A percentile compares a stretch with the other conserved stretches of the same genome.
These are phyloP conservation scores for Resseliella maxima DNA, from an alignment of 2,888 invertebrate genomes.

Conservation along the genomic window DNA sequence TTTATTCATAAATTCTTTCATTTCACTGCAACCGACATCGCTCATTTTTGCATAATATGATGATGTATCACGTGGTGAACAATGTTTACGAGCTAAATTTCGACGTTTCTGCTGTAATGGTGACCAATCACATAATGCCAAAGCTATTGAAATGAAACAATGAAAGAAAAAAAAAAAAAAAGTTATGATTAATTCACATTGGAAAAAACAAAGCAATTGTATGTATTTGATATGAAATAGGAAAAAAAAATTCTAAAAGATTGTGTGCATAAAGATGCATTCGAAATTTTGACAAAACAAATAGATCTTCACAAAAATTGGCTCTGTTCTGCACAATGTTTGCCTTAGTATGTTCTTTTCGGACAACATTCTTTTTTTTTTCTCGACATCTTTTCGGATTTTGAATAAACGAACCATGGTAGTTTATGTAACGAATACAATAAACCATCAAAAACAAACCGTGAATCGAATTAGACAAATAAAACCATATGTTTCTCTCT, in stretches of 20 bases:
- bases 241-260: no score
- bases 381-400: neutral
- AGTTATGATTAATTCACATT: neutral
- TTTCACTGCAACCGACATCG: conserved; percentile 76
- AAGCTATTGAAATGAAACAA: conserved; percentile 70
- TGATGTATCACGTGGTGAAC: conserved; percentile 81
- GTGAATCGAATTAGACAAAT: neutral
- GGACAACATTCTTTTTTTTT: neutral
- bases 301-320: neutral
- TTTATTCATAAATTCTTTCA: conserved; percentile 72
- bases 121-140: conserved; percentile 91
- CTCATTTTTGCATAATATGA: conserved; percentile 78
- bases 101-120: conserved; percentile 81
- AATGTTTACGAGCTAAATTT: conserved; percentile 81
- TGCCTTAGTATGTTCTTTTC: neutral
- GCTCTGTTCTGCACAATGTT: neutral
- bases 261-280: neutral
- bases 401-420: neutral
- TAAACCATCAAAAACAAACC: neutral
- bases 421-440: neutral
- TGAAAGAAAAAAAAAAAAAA: no score
- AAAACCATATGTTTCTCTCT: neutral
- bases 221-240: neutral
- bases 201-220: no score
- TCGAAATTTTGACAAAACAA: no score